Base-by-base conservation (phyloP, 1,140 invertebrate species). In the Laodelphax striatellus region DNA sequence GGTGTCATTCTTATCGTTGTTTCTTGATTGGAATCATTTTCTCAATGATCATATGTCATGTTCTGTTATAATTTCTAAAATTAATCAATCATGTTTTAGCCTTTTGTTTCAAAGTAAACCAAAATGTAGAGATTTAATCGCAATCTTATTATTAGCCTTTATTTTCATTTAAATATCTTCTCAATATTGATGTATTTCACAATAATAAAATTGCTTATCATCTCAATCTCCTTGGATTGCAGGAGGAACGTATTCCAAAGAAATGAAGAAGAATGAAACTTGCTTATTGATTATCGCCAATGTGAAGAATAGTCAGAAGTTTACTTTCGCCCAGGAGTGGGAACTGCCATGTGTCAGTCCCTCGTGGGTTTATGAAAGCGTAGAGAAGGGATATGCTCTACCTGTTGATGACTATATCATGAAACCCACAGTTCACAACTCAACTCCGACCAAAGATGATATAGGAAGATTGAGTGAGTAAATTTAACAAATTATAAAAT, bases 341-440 rank as follows among this genome's bases (percentile, higher is more conserved):
- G 81, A 82, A 59, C 87, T 90, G 65, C 80, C 82, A 34, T 87
- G 86, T 70, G 79, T 92, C 0, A 77, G 72, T 55, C 78, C 82
- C 0, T 74, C 84, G 14, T 96, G 92, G 92, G 74, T 95, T 34
- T 80, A 79, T 61, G 86, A 92, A 21, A 91, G 87, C 52, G 75
- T 87, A 0, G 74, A 81, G 46, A 79, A 79, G 28, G 88, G 90
- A 0, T 86, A 83, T 64, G 84, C 88, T 13, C 67, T 90, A 34
- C 81, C 87, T 13, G 78, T 84, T 57, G 73, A 78, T 6, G 70
- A 81, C 28, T 94, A 89, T 71, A 63, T 76, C 5, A 76, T 90
- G 2, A 69, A 75, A 62, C 67, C 72, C 6, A 70, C 72, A 22
- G 72, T 75, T 74, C 79, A 61, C 70, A 77, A 63, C 72, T 86